Evolutionary conservation across 2,113 vertebrate genomes (phyloP), one percentile per base, ranked within the genome.

Genomic region (Tupaia chinensis): DNA sequence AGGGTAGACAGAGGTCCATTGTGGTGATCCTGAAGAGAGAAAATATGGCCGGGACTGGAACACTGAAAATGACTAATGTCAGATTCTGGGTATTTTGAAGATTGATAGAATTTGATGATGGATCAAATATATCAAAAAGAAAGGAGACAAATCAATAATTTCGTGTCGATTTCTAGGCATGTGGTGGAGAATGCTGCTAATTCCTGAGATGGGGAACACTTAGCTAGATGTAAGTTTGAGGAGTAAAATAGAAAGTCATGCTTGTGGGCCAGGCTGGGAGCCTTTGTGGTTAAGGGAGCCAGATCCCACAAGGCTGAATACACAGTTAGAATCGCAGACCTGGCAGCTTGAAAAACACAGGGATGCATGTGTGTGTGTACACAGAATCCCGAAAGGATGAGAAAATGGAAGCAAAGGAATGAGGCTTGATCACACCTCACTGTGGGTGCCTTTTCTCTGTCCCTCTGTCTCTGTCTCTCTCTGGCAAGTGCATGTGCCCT

Each of bases 61-160:
- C 20, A 34, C 23, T 61, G 6, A 19, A 73, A 44, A 80, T 3
- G 23, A 53, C 72, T 70, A 72, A 53, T 13, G 53, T 84, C n/a
- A 63, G n/a, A 65, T 70, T 83, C 60, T 54, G 74, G 34, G 60
- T 74, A 63, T 53, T 80, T 74, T 81, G 54, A 89, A 97, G 19
- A 89, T 1, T 86, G 65, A 82, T 60, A 89, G 17, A 65, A 97
- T n/a, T 70, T 91, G 65, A 10, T 69, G 74, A 69, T 29, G 22
- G n/a, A 89, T 53, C 22, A 85, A 69, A 20, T 20, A 66, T 66
- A 27, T 69, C 29, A 84, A 91, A 29, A 93, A 92, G 89, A 76
- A 27, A 95, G 7, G 23, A 92, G 56, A 92, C 12, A 93, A 91
- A 89, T 87, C 29, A 93, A 89, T 20, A 66, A 63, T 23, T 69